Evolutionary conservation across 2,797 vertebrate genomes (phyloP).

Genomic region (Eleutherodactylus coqui): DNA sequence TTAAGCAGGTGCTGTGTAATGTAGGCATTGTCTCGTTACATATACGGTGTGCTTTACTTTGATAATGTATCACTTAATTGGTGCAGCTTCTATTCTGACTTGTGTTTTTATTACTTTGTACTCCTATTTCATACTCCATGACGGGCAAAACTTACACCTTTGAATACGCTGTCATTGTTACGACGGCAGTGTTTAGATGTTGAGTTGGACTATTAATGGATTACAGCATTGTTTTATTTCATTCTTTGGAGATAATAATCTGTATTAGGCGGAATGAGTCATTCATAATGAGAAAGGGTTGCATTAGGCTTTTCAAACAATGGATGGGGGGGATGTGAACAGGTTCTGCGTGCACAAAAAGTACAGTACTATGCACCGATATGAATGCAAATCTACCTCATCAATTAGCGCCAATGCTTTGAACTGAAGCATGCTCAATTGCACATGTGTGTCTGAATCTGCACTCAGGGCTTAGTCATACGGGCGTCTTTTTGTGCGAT

Average conservation of each 20-base stretch:
- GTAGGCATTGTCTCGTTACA: background rate
- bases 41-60: background rate
- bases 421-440: too few species aligned
- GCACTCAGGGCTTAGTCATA: too few species aligned
- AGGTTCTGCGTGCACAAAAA: too few species aligned
- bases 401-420: too few species aligned
- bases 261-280: background rate
- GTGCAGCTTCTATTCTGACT: background rate
- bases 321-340: too few species aligned
- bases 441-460: too few species aligned
- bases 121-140: background rate
- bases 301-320: background rate
- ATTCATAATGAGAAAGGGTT: background rate
- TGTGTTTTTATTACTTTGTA: background rate
- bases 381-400: too few species aligned
- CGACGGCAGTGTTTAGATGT: background rate
- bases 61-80: background rate
- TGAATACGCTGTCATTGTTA: background rate
- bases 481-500: too few species aligned
- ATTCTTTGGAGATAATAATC: background rate
- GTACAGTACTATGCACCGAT: too few species aligned
- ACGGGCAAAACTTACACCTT: background rate
- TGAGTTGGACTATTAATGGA: background rate
- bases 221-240: conserved; percentile 8
- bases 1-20: background rate